Conservation (phyloP, 2,888 invertebrate species). For the Hybos culiciformis region DNA sequence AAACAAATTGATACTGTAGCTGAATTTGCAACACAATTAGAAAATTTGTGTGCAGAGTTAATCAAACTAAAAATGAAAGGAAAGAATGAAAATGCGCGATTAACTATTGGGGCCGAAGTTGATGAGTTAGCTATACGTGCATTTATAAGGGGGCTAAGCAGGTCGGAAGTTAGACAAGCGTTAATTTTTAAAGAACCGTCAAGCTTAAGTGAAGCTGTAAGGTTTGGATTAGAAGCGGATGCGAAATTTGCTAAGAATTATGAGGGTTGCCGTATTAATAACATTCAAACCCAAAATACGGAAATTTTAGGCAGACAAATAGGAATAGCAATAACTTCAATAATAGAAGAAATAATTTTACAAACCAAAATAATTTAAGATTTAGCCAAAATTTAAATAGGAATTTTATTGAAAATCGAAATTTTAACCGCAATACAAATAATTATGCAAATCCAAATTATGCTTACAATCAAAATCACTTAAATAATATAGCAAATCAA, state of each 20-base stretch:
- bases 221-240: too few species aligned
- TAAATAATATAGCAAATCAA: too few species aligned
- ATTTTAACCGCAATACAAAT: too few species aligned
- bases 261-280: background rate
- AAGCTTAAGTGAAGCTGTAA: too few species aligned
- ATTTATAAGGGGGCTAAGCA: background rate
- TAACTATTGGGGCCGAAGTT: background rate
- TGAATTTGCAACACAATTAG: slow-evolving; percentile 1
- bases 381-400: too few species aligned
- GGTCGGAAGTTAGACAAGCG: background rate
- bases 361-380: too few species aligned
- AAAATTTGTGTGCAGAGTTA: slow-evolving; percentile 6
- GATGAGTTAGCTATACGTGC: slow-evolving; percentile 1
- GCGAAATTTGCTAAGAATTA: background rate
- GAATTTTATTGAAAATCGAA: too few species aligned
- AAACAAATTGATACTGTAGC: background rate
- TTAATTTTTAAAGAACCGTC: too few species aligned
- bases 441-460: too few species aligned
- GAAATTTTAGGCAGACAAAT: slow-evolving; percentile 1
- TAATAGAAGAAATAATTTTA: slow-evolving; percentile 4
- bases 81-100: background rate
- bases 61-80: slow-evolving; percentile 4
- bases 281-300: background rate
- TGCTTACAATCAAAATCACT: too few species aligned
- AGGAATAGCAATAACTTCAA: background rate